These are phyloP conservation scores for Streptopelia turtur DNA, from an alignment of 2,797 vertebrate species.

Conservation along the genomic window DNA sequence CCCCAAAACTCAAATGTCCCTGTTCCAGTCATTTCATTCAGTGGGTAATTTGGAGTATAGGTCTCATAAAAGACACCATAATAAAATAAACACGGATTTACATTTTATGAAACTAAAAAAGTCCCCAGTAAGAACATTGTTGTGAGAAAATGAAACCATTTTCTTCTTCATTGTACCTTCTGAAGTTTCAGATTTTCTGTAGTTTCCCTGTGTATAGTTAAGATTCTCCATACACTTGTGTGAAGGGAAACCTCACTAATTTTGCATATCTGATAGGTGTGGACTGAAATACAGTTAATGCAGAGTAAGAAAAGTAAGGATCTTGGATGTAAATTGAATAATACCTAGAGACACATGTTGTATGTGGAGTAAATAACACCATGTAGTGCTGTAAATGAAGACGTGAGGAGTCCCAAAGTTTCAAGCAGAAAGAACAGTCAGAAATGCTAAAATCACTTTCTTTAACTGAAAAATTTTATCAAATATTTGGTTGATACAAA, in stretches of 20 bases:
- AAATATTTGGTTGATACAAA: neutral
- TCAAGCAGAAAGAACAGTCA: neutral
- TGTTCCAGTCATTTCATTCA: neutral
- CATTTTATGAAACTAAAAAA: neutral
- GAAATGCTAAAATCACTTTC: neutral
- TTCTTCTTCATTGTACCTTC: neutral
- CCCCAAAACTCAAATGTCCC: neutral
- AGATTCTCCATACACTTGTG: neutral
- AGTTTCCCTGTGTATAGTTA: neutral
- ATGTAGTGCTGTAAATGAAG: neutral
- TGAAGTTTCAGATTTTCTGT: neutral
- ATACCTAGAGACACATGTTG: accelerated
- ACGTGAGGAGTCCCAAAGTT: neutral
- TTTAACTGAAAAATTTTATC: neutral
- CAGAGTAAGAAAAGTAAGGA: neutral
- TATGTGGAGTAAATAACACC: neutral
- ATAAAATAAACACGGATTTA: neutral
- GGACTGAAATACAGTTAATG: neutral
- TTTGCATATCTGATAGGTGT: neutral
- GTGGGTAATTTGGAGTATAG: neutral
- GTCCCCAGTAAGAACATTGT: neutral
- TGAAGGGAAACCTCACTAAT: neutral
- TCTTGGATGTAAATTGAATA: neutral
- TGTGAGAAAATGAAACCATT: neutral
- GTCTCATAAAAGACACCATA: neutral